A percentile compares a stretch with the other conserved stretches of the same genome.
Conservation (phyloP, 2,113 vertebrate genomes). For the Canis aureus region DNA sequence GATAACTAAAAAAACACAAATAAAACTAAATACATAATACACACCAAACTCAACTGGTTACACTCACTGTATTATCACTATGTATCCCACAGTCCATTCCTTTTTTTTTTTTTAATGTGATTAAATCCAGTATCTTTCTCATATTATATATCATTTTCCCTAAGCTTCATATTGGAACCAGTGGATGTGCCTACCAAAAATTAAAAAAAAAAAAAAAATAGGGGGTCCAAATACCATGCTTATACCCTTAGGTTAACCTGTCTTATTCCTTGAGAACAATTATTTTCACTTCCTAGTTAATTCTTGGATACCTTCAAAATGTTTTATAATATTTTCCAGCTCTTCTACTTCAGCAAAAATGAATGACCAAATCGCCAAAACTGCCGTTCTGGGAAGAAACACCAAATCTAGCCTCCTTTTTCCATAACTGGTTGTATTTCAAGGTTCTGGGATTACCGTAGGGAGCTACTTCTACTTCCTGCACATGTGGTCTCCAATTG, state of each 20-base stretch:
- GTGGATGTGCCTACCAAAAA: background rate
- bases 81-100: background rate
- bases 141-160: background rate
- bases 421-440: background rate
- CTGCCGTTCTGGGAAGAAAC: background rate
- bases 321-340: background rate
- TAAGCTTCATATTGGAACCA: background rate
- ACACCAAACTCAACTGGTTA: background rate
- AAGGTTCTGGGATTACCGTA: fast-evolving
- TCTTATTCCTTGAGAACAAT: background rate
- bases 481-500: too few species aligned
- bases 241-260: background rate
- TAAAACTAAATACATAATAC: background rate
- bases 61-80: background rate
- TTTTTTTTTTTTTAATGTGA: background rate
- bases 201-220: background rate
- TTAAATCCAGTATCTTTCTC: background rate
- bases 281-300: background rate
- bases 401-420: fast-evolving
- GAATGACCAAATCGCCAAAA: background rate
- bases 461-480: fast-evolving
- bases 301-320: background rate
- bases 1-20: background rate
- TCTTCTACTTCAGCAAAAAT: background rate
- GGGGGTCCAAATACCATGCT: fast-evolving